Conservation (phyloP, 2,888 invertebrate genomes). For the Pandemis corylana region DNA sequence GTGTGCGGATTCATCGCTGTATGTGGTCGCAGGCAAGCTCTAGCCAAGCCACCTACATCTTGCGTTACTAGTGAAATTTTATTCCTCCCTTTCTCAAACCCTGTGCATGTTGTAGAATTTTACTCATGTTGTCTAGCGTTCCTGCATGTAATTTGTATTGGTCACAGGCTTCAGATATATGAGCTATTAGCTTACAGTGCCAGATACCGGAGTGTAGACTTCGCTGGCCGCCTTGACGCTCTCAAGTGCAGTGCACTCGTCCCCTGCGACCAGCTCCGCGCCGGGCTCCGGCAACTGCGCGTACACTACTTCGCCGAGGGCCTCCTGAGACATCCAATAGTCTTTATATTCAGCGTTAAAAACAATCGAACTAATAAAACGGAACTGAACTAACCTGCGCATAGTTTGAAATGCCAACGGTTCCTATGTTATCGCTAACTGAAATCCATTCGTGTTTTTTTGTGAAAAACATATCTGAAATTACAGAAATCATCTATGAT, state of each 20-base stretch:
- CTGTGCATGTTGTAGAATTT: too few relatives aligned
- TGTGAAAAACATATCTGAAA: slow-evolving; percentile 72
- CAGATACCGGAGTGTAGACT: slow-evolving; percentile 93
- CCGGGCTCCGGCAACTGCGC: slow-evolving; percentile 93
- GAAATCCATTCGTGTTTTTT: slow-evolving; percentile 96
- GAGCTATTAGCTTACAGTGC: slow-evolving; percentile 75
- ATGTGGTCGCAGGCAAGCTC: too few relatives aligned
- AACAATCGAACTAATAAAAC: slow-evolving; percentile 8
- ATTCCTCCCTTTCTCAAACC: too few relatives aligned
- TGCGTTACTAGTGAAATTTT: too few relatives aligned
- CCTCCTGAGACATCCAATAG: slow-evolving; percentile 84
- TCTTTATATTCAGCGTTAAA: too few relatives aligned
- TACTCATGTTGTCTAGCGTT: too few relatives aligned
- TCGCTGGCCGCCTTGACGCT: slow-evolving; percentile 97
- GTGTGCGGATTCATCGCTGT: too few relatives aligned
- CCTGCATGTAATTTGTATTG: too few relatives aligned
- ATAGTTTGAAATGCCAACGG: slow-evolving; percentile 93
- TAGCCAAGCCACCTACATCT: too few relatives aligned
- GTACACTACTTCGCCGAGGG: slow-evolving; percentile 96
- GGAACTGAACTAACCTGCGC: slow-evolving; percentile 86
- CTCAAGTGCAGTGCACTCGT: slow-evolving; percentile 94
- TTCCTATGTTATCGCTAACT: slow-evolving; percentile 88
- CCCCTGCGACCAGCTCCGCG: slow-evolving; percentile 86
- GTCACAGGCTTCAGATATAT: too few relatives aligned
- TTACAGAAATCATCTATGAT: background rate